Base-by-base conservation (phyloP, 92 coral and sea anemone genomes). In the Hydrozoanthus gracilis region DNA sequence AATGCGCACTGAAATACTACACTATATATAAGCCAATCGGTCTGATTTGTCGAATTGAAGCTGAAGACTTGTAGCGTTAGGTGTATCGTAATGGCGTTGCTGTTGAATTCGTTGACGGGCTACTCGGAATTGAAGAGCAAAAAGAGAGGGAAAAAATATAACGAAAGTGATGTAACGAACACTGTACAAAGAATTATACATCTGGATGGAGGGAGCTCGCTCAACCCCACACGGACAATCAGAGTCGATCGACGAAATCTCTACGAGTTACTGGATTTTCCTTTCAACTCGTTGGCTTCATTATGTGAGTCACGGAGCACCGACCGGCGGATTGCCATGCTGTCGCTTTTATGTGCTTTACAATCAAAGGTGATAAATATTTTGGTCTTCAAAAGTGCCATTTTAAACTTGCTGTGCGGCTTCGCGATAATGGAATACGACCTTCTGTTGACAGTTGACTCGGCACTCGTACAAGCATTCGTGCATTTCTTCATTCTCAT, bases 101-200 rank as follows among this genome's bases (percentile, higher is more conserved):
- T 80, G 73, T 65, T 66, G 72, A 74, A 80, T 65, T 80, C 85
- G 4, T 20, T 80, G 72, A 65, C 85, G 17, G 85, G 85, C 11
- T 65, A 45, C 50, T 65, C 85, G 10, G 85, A 80, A 17, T 70
- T 80, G 11, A 80, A 65, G 27, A 80, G 72, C 44, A 80, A 48
- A 27, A 58, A 8, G 2, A 18, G 54, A 35, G 14, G 18, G 5
- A 67, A 17, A 49, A 64, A 48, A 8, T 65, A 80, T 6, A 58
- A 80, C 11, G 74, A 80, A 7, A 80, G 11, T 20, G 85, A 48
- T 10, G 47, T 80, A 14, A 10, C 85, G 13, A 48, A 66, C 46
- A 20, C 12, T 48, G 58, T 80, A 7, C 75, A 80, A 13, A 65
- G 85, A 80, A 65, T 80, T 17, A 74, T 80, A 6, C 60, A 49